Evolutionary conservation across 2,888 invertebrate genomes (phyloP), one percentile per base, ranked within the genome.

Genomic region (Petrophora chlorosata): DNA sequence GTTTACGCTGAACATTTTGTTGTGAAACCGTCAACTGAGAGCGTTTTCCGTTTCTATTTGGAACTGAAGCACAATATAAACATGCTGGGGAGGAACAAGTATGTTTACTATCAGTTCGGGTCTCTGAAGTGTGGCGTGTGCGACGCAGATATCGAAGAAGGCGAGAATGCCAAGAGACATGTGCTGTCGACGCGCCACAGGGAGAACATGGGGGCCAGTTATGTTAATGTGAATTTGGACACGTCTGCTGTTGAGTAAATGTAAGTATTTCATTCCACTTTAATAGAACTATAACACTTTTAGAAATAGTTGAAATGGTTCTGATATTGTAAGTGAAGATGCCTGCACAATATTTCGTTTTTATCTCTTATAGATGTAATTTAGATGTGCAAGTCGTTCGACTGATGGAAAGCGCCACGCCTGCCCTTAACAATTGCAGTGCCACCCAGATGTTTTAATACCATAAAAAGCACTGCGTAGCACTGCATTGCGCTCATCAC

Each of bases 121-220:
- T 73, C 70, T 56, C 55, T 89, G 43, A 82, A 77, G 16, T 90
- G 90, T 47, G 88, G 89, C 0, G 88, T 88, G 0, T 90, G 90
- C 48, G 85, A 85, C 2, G 63, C 67, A 0, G 85, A 86, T 29
- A 33, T 90, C 0, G 82, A 75, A 0, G 86, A 80, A 0, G 78
- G 75, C 0, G 89, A 90, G 68, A 89, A 87, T 1, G 90, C 88
- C 0, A 90, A 90, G 65, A 73, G 74, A 5, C 90, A 90, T 26
- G 89, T 90, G 1, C 73, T 86, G 13, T 88, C 89, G 0, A 38
- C 77, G 0, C 76, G 82, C 2, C 90, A 90, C 49, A 76, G 81
- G 39, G 90, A 89, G 42, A 85, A 79, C 42, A 90, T 90, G 89
- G 90, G 89, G 74, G 80, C 85, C 78, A 86, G 79, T 71, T 88